phyloP scores from a whole-genome alignment of 2,888 invertebrate species.

The Myopa testacea region DNA sequence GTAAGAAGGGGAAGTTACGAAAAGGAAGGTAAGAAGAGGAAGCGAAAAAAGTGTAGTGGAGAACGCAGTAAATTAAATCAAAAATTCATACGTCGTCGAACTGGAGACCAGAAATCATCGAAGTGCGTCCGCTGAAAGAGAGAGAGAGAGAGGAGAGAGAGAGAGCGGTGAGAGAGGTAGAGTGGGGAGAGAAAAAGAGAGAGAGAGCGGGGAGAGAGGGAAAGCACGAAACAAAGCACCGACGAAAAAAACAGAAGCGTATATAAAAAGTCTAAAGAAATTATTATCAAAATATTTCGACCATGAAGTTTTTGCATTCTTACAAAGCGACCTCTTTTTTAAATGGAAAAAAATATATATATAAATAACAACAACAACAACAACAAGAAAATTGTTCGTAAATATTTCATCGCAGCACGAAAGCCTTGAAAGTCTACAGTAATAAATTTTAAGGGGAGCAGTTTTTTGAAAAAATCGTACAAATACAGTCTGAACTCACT shows the following conservation, averaged over 20 bases:
- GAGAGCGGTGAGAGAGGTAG: background rate
- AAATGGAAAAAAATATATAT: background rate
- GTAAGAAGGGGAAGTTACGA: no score
- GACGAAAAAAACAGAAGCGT: background rate
- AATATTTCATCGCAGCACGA: background rate
- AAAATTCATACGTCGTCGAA: background rate
- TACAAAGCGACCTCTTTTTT: constrained; percentile 5
- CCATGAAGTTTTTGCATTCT: constrained; percentile 30
- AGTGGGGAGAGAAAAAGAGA: background rate
- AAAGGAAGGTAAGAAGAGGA: no score
- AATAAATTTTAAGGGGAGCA: constrained; percentile 2
- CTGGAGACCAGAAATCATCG: constrained; percentile 22
- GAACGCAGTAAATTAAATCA: background rate
- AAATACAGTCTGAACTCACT: background rate
- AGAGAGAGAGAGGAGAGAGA: background rate
- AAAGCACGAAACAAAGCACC: background rate
- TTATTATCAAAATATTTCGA: constrained; percentile 24
- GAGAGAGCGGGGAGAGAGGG: constrained; percentile 1
- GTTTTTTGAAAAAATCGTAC: background rate
- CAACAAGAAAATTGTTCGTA: background rate
- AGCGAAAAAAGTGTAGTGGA: no score
- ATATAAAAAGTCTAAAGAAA: background rate
- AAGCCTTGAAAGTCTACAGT: constrained; percentile 16
- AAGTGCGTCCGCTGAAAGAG: constrained; percentile 26
- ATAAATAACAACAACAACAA: no score